Percentiles rank a stretch among this genome's conserved stretches.
Evolutionary conservation across 1,140 invertebrate genomes (phyloP).

Genomic region (Nixonia krombeini): DNA sequence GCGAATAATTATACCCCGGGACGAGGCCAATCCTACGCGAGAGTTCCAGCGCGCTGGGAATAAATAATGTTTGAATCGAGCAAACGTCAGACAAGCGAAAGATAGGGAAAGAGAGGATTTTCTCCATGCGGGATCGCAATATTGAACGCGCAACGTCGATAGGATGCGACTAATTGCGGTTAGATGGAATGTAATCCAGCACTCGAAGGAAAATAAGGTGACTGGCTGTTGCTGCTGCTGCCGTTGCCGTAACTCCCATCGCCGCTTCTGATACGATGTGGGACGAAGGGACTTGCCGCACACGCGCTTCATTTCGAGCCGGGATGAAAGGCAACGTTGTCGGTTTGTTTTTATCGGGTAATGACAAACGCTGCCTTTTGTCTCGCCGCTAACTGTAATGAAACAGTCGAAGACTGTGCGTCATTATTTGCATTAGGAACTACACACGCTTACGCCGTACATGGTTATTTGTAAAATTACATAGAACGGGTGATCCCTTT

Average conservation of each 20-base stretch:
- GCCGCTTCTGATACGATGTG: neutral
- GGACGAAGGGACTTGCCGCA: neutral
- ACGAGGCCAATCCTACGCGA: neutral
- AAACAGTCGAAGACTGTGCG: too few relatives aligned
- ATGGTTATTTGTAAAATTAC: too few relatives aligned
- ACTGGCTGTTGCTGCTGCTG: neutral
- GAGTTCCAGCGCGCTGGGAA: neutral
- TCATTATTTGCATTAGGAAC: too few relatives aligned
- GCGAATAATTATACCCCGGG: slow-evolving; percentile 4
- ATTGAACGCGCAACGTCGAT: neutral
- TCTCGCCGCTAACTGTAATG: too few relatives aligned
- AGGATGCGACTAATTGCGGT: neutral
- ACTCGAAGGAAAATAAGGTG: neutral
- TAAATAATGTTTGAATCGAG: neutral
- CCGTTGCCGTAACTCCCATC: too few relatives aligned
- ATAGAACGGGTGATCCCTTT: too few relatives aligned
- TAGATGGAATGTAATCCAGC: neutral
- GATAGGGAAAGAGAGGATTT: neutral
- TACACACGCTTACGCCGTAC: too few relatives aligned
- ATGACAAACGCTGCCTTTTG: too few relatives aligned
- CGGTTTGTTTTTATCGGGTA: too few relatives aligned
- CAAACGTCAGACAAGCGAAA: neutral
- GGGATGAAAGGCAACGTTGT: too few relatives aligned
- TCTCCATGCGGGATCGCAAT: too few relatives aligned
- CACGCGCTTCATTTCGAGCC: neutral